Evolutionary conservation across 1,140 invertebrate species (phyloP), one percentile per base, ranked within the genome.

Genomic region (Scaptomyza graminum): DNA sequence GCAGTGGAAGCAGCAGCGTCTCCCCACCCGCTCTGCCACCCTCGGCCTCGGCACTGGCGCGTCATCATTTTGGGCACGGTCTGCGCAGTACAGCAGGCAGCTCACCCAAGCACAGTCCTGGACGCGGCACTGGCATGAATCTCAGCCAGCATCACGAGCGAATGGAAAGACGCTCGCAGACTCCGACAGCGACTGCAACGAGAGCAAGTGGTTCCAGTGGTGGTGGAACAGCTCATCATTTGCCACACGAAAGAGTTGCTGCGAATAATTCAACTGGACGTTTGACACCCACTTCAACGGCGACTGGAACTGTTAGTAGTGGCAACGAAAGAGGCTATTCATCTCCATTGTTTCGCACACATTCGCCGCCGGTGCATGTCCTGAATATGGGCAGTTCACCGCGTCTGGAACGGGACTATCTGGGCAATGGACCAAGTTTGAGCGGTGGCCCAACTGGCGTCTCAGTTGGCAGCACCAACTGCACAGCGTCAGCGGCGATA

Each of bases 281-380:
- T 15, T 56, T 87, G 7, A 78, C 81, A 9, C 81, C 85, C 1
- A 69, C 49, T 1, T 46, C 78, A 1, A n/a, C 72, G 4, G 59
- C 60, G 8, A 41, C 60, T 6, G 59, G 63, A 39, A 70, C 12
- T 12, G 31, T 34, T 41, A 12, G 61, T 34, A 54, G 85, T 52
- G 72, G 75, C 74, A 88, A 80, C 59, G 90, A 91, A 62, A 89
- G 90, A 91, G 90, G 79, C 84, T 91, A 80, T 72, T 89, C 90
- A 71, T 90, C 90, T 9, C 90, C 90, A 31, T 76, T 91, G 46
- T 91, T 90, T 52, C 90, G 88, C 41, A 68, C 78, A 4, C 90
- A 91, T 47, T 91, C 90, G 28, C 83, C 85, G 44, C 76, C 77
- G 3, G 66, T 76, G 12, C 81, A 83, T 31, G 61, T 89, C 72